phyloP scores from a whole-genome alignment of 2,888 invertebrate species.

The Rugalucina vietnamica region DNA sequence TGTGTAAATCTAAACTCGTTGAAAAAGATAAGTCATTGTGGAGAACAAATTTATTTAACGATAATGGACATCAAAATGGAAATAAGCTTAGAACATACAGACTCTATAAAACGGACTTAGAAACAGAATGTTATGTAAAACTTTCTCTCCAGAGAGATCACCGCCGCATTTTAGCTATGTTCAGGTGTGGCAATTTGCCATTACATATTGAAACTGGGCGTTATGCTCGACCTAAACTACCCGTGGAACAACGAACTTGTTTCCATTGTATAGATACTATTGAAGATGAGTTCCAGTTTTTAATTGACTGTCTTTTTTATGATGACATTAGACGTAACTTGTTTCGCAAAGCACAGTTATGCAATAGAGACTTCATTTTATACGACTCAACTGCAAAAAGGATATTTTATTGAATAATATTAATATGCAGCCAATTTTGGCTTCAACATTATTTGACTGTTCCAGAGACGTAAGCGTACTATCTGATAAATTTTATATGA shows the following conservation, averaged over 20 bases:
- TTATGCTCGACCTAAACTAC: too few relatives aligned
- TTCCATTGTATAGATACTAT: not conserved
- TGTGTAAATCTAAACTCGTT: not conserved
- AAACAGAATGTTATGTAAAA: not conserved
- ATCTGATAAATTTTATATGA: too few relatives aligned
- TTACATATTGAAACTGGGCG: too few relatives aligned
- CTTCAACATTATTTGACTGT: too few relatives aligned
- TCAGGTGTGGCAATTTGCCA: constrained; percentile 4
- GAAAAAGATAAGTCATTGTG: not conserved
- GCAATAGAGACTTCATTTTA: too few relatives aligned
- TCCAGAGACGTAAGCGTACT: too few relatives aligned
- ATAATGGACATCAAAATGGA: not conserved
- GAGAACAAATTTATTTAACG: not conserved
- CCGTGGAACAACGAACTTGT: not conserved
- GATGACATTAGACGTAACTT: not conserved
- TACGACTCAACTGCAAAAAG: too few relatives aligned
- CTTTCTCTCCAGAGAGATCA: not conserved
- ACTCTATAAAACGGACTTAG: constrained; percentile 5
- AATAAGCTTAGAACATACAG: constrained; percentile 21
- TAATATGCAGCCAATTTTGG: too few relatives aligned
- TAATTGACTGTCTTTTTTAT: not conserved
- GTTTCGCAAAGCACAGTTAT: not conserved
- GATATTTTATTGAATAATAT: too few relatives aligned
- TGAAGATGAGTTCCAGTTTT: not conserved
- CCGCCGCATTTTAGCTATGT: constrained; percentile 1